A percentile compares a stretch with the other conserved stretches of the same genome.
Conservation (phyloP, 2,113 vertebrate species). For the Peromyscus leucopus region DNA sequence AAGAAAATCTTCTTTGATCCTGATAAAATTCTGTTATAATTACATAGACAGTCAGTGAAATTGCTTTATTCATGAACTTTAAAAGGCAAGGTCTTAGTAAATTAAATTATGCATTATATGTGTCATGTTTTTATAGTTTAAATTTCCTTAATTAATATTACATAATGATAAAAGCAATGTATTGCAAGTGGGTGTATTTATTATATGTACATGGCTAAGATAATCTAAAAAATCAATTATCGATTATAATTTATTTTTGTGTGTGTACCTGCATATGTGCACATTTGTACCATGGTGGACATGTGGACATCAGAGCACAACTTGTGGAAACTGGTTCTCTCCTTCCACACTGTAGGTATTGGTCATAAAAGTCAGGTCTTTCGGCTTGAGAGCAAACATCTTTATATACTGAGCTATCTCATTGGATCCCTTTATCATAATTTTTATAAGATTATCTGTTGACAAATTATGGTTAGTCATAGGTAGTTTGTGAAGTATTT, state of each 20-base stretch:
- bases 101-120: neutral
- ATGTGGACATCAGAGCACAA: neutral
- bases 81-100: neutral
- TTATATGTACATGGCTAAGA: neutral
- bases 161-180: neutral
- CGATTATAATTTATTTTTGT: neutral
- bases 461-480: neutral
- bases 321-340: neutral
- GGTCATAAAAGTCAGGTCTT: neutral
- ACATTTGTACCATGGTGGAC: neutral
- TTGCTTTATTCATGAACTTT: neutral
- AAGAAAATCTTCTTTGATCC: neutral
- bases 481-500: neutral
- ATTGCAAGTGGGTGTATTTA: neutral
- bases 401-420: neutral
- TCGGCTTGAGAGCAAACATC: neutral
- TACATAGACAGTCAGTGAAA: neutral
- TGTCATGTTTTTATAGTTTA: neutral
- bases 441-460: neutral
- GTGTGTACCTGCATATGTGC: neutral
- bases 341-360: neutral
- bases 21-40: neutral
- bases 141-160: neutral
- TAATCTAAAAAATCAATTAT: neutral
- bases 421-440: neutral